Percentiles rank a stretch among this genome's conserved stretches.
phyloP scores from a whole-genome alignment of 2,113 vertebrate species.

The Oncorhynchus clarkii region DNA sequence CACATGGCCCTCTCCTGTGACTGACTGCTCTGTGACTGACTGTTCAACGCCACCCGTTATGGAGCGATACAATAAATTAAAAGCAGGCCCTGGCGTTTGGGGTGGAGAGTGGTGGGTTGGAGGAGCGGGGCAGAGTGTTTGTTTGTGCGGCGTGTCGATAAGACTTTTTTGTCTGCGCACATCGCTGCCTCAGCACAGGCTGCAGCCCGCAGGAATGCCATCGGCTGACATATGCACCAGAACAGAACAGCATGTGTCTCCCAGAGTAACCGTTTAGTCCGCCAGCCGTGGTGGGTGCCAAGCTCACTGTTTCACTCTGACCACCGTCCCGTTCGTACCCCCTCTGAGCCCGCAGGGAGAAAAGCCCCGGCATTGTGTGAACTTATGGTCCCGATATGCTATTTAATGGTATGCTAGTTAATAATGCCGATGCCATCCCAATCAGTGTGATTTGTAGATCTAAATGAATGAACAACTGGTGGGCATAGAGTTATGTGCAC shows the following conservation, averaged over 20 bases:
- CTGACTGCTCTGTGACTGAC: background rate
- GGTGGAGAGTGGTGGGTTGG: background rate
- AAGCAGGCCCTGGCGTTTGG: slow-evolving; percentile 8
- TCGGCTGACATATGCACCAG: slow-evolving; percentile 54
- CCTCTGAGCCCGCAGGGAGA: background rate
- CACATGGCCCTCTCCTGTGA: slow-evolving; percentile 2
- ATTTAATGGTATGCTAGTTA: background rate
- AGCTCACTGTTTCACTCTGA: slow-evolving; percentile 1
- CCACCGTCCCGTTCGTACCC: background rate
- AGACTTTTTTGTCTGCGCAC: slow-evolving; percentile 57
- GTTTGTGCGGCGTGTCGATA: slow-evolving; percentile 49
- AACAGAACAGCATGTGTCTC: slow-evolving; percentile 20
- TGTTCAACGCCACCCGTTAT: background rate
- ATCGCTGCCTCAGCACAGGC: slow-evolving; percentile 64
- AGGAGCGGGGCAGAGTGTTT: slow-evolving; percentile 36
- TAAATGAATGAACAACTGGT: background rate
- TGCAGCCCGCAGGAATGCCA: slow-evolving; percentile 46
- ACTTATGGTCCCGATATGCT: background rate
- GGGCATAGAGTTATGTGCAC: background rate
- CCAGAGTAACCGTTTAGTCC: slow-evolving; percentile 41
- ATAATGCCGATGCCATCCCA: background rate
- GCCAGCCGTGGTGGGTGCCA: slow-evolving; percentile 13
- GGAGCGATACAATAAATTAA: slow-evolving; percentile 24
- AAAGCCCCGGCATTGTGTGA: slow-evolving; percentile 8
- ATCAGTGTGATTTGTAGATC: slow-evolving; percentile 2